Evolutionary conservation across 2,888 invertebrate species (phyloP), one percentile per base, ranked within the genome.

Genomic region (Parnassius orleans): DNA sequence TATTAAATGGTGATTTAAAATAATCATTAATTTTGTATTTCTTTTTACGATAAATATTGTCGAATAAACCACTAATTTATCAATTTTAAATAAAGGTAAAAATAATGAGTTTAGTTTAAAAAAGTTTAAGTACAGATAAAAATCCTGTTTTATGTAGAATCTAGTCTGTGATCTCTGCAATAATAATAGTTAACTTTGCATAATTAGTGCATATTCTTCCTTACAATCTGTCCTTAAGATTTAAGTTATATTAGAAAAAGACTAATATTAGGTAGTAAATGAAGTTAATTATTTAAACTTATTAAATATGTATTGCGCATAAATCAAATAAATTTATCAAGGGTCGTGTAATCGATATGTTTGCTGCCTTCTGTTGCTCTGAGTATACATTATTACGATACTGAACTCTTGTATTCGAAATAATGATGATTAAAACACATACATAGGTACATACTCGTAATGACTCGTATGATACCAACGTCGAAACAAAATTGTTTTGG

Each of bases 141-240:
- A 53, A 43, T 2, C 15, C 54, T 14, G 63, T 58, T 55, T 67
- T 66, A 79, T 82, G 81, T 87, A 86, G 84, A 84, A 84, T 88
- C 89, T 89, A 89, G 89, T 90, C 89, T 86, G 74, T 86, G 89
- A 90, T 90, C 88, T 90, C 89, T 83, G 87, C 88, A 87, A 87
- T 87, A 83, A 76, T 67, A 66, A 74, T 70, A 64, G 67, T 67
- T 66, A 68, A 67, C 65, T 69, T 69, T 65, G 63, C 65, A 53
- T 48, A 43, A 54, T 52, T 57, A 62, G 67, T 72, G 72, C 67
- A 66, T 69, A 77, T 64, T 76, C 84, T 86, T 85, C 86, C 85
- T 72, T 77, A 70, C 73, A 80, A 77, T 81, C 83, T 83, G 81
- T 81, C 82, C 84, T 75, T 77, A 78, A 77, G 71, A 48, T 62